These are phyloP conservation scores for Gymnorhina tibicen DNA, from an alignment of 2,113 vertebrate genomes.

Conservation along the genomic window DNA sequence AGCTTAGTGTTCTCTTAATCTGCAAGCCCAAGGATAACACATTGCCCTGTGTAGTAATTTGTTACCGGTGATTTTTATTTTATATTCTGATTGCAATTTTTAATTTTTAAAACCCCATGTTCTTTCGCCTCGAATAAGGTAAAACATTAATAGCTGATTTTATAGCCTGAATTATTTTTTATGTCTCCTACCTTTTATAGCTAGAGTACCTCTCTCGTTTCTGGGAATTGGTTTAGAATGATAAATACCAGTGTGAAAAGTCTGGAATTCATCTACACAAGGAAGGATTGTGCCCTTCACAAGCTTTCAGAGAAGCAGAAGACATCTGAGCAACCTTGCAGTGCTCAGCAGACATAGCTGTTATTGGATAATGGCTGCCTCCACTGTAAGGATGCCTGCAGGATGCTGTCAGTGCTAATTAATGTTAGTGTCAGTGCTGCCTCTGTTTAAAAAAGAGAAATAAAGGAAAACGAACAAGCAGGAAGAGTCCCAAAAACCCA, in stretches of 20 bases:
- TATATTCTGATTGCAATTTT: neutral
- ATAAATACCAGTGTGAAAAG: neutral
- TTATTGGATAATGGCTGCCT: neutral
- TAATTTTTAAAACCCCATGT: neutral
- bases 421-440: neutral
- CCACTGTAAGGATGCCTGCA: constrained; percentile 3
- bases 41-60: neutral
- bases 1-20: neutral
- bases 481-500: neutral
- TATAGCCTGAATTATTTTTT: neutral
- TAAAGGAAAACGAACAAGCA: neutral
- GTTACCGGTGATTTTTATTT: neutral
- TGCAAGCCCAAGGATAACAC: neutral
- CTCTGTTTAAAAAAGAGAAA: neutral
- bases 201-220: neutral
- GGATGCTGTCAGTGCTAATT: constrained; percentile 31
- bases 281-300: neutral
- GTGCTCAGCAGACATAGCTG: neutral
- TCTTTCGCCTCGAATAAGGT: neutral
- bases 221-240: neutral
- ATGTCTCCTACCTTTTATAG: neutral
- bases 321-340: neutral
- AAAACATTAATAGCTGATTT: neutral
- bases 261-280: neutral
- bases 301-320: neutral